Evolutionary conservation across 2,888 invertebrate species (phyloP), one percentile per base, ranked within the genome.

Genomic region (Dione vanillae): DNA sequence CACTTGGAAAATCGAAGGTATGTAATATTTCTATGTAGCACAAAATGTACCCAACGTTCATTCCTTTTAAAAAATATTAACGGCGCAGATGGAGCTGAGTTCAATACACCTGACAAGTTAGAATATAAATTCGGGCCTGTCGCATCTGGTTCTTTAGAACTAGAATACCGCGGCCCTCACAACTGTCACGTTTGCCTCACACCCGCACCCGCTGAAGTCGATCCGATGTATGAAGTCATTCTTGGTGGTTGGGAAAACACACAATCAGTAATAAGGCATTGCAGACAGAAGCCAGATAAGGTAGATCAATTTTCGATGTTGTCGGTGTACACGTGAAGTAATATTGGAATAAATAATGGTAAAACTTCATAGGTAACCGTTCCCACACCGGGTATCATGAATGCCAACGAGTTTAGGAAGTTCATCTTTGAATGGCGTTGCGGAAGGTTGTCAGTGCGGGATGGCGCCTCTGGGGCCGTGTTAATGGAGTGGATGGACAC

Each of bases 1-100:
- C 45, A 94, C 96, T 52, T 98, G 97, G 97, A 93, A 96, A 75
- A 94, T 97, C 79, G 96, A 97, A 93, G 96, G 96, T 96, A 92
- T 72, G 81, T 73, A 40, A 40, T 8, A 52, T 71, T 59, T 37
- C 62, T 56, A 58, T 14, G 20, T 62, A 61, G 70, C 76, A 75
- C 87, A 85, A 91, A 91, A 91, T 92, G 93, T 93, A 92, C 93
- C 93, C 92, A 92, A 90, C 89, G 78, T 76, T 75, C 78, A 79
- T 84, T 85, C 76, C 81, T 83, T 85, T 78, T 75, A 75, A 72
- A 77, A 80, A 78, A 56, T 9, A 79, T 88, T 87, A 81, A 85
- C 87, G 83, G 82, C 84, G 79, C 94, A 94, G 94, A 94, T 92
- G 92, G 91, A 74, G 90, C 85, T 70, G 94, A 93, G 82, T 87